Base-by-base conservation (phyloP, 2,113 vertebrate genomes). In the Elgaria multicarinata region DNA sequence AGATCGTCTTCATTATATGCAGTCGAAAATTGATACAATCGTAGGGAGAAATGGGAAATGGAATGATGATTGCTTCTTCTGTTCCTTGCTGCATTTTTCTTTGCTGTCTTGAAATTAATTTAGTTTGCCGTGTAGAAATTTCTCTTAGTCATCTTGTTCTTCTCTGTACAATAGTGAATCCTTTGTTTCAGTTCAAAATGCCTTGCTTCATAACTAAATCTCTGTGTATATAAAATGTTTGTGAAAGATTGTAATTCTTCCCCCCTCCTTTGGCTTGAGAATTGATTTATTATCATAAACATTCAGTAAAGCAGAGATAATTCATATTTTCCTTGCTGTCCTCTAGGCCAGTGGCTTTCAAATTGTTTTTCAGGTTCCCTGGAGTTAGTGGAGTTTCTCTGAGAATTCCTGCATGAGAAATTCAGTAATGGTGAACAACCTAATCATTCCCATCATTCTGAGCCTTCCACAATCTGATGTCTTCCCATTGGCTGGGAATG, bases 111-210 rank as follows among this genome's bases (percentile, higher is more conserved):
- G 79, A 88, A 93, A 83, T 87, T 76, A 5, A 3, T 4, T 75
- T 67, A 42, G 12, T 83, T 33, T 76, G 78, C 66, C 14, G 58
- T 89, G 83, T 89, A 78, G 82, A 88, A 93, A 71, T 1, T 36
- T 62, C 80, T 6, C 20, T 71, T 80, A 39, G 18, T 85, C 8
- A 62, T 90, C 46, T 33, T 67, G 84, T 18, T 86, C 79, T 76
- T 79, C 55, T 82, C 92, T 90, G 26, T 66, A 0, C 76, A 31
- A 16, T 28, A 79, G 77, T 0, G 0, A 3, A 79, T 82, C 16
- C 85, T 90, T 91, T 87, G 50, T 90, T 95, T 88, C 31, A 6
- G 84, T 81, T 80, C 55, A 83, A 87, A 0, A 82, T 42, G 89
- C 46, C 80, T 79, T 44, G 24, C 10, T 64, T 81, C 46, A n/a